A percentile compares a stretch with the other conserved stretches of the same genome.
phyloP scores from a whole-genome alignment of 2,113 vertebrate genomes.

The Charadrius vociferus region DNA sequence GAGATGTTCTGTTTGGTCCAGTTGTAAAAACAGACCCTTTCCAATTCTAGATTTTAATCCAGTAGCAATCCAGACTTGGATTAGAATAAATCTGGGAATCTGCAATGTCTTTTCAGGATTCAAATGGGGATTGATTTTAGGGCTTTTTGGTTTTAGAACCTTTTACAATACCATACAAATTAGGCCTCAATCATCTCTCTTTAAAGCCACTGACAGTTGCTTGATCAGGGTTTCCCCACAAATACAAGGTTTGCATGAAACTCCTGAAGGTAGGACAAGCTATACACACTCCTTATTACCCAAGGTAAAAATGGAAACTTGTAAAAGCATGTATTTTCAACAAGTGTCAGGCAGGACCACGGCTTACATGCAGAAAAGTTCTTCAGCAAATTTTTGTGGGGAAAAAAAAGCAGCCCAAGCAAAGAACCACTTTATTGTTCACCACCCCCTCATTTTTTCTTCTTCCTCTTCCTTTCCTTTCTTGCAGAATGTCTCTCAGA shows the following conservation, averaged over 20 bases:
- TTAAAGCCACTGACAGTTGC: background rate
- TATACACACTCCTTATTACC: background rate
- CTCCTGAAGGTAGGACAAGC: background rate
- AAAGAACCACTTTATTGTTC: conserved; percentile 1
- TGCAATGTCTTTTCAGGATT: background rate
- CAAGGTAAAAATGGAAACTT: background rate
- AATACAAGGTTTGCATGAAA: background rate
- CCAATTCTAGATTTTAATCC: background rate
- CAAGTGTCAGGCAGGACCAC: background rate
- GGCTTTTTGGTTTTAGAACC: background rate
- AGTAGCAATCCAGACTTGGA: background rate
- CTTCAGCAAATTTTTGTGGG: background rate
- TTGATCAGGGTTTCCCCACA: background rate
- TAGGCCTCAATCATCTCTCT: background rate
- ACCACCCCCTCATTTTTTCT: background rate
- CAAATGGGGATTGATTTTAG: background rate
- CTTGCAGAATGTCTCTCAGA: background rate
- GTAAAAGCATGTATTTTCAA: background rate
- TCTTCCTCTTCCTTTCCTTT: conserved; percentile 4
- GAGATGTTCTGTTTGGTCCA: background rate
- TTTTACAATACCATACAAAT: background rate
- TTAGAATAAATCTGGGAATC: background rate
- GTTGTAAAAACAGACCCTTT: background rate
- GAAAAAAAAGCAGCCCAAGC: background rate
- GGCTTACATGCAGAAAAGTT: background rate